Evolutionary conservation across 30 jellyfish, hydroid and myxozoan genomes (phyloP).

Genomic region (Sanderia malayensis): DNA sequence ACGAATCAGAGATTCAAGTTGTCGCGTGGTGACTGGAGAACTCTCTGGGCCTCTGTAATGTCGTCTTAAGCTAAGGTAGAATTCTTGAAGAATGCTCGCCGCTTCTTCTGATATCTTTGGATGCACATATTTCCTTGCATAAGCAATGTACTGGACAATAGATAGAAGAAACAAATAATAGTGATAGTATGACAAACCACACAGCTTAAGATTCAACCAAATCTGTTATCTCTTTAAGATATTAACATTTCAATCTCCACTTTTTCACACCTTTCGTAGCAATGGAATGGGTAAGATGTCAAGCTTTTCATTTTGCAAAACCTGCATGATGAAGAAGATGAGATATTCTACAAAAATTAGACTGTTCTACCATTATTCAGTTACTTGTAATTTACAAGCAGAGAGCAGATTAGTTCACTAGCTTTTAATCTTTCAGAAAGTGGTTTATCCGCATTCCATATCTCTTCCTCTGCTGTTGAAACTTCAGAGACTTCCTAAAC

Average conservation of each 20-base stretch:
- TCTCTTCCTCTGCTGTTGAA: slow-evolving; percentile 40
- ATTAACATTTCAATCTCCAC: too few species aligned
- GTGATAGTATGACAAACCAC: too few species aligned
- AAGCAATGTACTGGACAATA: slow-evolving; percentile 67
- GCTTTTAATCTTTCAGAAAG: slow-evolving; percentile 77
- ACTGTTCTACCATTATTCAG: too few species aligned
- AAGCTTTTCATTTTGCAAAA: slow-evolving; percentile 42
- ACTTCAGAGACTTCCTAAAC: neutral
- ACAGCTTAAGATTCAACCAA: too few species aligned
- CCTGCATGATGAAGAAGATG: slow-evolving; percentile 15
- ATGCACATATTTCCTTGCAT: slow-evolving; percentile 91
- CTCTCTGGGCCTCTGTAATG: slow-evolving; percentile 80
- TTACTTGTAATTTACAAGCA: too few species aligned
- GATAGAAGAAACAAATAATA: neutral
- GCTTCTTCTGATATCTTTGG: slow-evolving; percentile 85
- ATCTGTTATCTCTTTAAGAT: too few species aligned
- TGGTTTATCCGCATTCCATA: slow-evolving; percentile 81
- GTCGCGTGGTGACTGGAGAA: slow-evolving; percentile 95
- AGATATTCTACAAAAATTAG: too few species aligned
- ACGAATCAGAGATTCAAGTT: slow-evolving; percentile 86
- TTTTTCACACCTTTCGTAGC: slow-evolving; percentile 66
- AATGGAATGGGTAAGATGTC: slow-evolving; percentile 81
- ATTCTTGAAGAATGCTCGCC: slow-evolving; percentile 73
- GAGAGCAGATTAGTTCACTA: neutral
- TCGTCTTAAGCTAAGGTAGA: slow-evolving; percentile 74